These are phyloP conservation scores for Pteromalus puparum DNA, from an alignment of 1,140 invertebrate genomes.

Conservation along the genomic window DNA sequence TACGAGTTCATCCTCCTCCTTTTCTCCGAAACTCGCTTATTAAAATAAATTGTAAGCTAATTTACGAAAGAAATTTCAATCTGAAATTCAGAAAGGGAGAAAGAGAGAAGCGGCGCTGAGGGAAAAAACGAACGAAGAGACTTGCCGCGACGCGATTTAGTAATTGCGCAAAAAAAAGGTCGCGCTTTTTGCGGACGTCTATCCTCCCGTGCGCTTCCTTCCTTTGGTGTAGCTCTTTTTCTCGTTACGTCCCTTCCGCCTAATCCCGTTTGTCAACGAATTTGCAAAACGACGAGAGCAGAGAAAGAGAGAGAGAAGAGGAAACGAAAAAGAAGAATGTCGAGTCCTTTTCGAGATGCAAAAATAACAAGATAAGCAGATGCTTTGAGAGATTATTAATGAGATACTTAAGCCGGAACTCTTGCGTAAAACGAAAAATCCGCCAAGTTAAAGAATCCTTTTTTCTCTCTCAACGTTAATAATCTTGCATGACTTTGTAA, in stretches of 20 bases:
- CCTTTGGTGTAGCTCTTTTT: conserved; percentile 7
- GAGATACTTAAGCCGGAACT: neutral
- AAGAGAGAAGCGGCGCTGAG: neutral
- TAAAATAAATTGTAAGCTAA: conserved; percentile 53
- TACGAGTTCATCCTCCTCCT: conserved; percentile 11
- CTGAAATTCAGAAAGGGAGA: conserved; percentile 22
- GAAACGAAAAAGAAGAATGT: neutral
- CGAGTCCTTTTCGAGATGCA: neutral
- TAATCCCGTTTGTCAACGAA: neutral
- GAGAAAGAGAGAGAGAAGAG: neutral
- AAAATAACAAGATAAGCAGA: conserved; percentile 29
- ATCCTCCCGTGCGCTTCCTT: neutral
- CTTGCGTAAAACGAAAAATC: neutral
- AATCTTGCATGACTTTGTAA: neutral
- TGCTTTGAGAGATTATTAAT: neutral
- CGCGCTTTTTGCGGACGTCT: conserved; percentile 9
- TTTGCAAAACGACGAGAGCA: conserved; percentile 11
- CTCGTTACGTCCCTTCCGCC: conserved; percentile 10
- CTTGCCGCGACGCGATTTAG: conserved; percentile 40
- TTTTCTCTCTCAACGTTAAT: neutral
- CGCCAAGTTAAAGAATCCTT: neutral
- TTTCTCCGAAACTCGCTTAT: conserved; percentile 26
- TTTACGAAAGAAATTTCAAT: conserved; percentile 50
- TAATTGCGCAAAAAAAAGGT: conserved; percentile 21
- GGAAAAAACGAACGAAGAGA: neutral